A percentile compares a stretch with the other conserved stretches of the same genome.
These are phyloP conservation scores for Dascyllus trimaculatus DNA, from an alignment of 2,113 vertebrate genomes.

Conservation along the genomic window DNA sequence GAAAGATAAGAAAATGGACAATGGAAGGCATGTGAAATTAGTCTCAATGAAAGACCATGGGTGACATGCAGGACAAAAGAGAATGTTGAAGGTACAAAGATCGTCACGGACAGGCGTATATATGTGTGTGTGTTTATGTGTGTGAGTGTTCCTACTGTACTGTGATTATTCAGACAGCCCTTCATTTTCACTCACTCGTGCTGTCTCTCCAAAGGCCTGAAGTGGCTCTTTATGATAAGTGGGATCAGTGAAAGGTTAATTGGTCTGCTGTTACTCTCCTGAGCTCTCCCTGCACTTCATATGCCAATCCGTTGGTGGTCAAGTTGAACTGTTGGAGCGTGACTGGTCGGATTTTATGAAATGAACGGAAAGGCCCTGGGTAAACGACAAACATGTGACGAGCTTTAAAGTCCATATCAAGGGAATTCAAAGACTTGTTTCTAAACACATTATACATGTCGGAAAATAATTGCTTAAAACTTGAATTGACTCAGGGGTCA, in stretches of 20 bases:
- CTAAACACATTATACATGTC: too few relatives aligned
- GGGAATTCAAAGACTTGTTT: too few relatives aligned
- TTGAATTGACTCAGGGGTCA: too few relatives aligned
- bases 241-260: conserved; percentile 79
- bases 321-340: neutral
- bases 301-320: conserved; percentile 36
- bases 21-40: neutral
- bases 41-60: neutral
- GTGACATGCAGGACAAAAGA: conserved; percentile 12
- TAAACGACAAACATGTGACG: neutral
- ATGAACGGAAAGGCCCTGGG: neutral
- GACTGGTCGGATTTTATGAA: conserved; percentile 2
- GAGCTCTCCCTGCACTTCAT: conserved; percentile 56
- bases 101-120: neutral
- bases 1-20: neutral
- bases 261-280: conserved; percentile 63
- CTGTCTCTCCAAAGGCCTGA: conserved; percentile 49
- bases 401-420: too few relatives aligned
- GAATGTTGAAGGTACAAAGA: conserved; percentile 1
- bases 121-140: conserved; percentile 6
- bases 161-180: conserved; percentile 35
- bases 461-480: too few relatives aligned
- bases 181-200: conserved; percentile 51
- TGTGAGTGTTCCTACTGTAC: neutral
- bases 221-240: conserved; percentile 72